A percentile compares a stretch with the other conserved stretches of the same genome.
phyloP scores from a whole-genome alignment of 2,113 vertebrate species.

The Gopherus flavomarginatus region DNA sequence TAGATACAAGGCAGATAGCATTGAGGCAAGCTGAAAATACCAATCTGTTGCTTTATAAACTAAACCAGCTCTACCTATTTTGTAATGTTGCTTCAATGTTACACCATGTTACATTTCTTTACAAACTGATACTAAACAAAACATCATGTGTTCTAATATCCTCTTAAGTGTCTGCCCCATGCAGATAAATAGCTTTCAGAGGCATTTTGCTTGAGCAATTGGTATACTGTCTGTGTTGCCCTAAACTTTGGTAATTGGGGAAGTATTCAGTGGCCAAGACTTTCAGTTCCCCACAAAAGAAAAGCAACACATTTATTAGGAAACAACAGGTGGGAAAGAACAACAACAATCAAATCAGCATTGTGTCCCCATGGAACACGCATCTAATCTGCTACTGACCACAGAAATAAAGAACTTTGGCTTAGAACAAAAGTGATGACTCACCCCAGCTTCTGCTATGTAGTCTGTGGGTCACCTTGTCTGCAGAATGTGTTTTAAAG shows the following conservation, averaged over 20 bases:
- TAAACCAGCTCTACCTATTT: background rate
- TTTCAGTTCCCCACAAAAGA: conserved; percentile 30
- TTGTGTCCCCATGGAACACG: background rate
- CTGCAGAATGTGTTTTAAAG: background rate
- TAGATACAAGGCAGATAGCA: background rate
- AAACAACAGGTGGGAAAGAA: background rate
- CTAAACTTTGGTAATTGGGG: background rate
- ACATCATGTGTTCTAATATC: background rate
- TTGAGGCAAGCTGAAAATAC: background rate
- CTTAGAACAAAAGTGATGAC: conserved; percentile 40
- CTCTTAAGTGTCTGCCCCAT: background rate
- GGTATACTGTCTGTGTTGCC: background rate
- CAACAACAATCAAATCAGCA: background rate
- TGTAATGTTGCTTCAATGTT: background rate
- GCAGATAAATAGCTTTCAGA: background rate
- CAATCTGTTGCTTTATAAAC: background rate
- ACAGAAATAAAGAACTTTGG: conserved; percentile 52
- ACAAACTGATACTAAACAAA: background rate
- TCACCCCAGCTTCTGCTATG: background rate
- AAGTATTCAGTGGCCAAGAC: conserved; percentile 17
- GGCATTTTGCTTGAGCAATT: background rate
- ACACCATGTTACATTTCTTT: conserved; percentile 16
- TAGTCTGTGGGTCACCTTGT: background rate
- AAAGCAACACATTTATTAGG: background rate
- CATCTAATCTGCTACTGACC: background rate